phyloP scores from a whole-genome alignment of 2,113 vertebrate species.

The Eira barbara region DNA sequence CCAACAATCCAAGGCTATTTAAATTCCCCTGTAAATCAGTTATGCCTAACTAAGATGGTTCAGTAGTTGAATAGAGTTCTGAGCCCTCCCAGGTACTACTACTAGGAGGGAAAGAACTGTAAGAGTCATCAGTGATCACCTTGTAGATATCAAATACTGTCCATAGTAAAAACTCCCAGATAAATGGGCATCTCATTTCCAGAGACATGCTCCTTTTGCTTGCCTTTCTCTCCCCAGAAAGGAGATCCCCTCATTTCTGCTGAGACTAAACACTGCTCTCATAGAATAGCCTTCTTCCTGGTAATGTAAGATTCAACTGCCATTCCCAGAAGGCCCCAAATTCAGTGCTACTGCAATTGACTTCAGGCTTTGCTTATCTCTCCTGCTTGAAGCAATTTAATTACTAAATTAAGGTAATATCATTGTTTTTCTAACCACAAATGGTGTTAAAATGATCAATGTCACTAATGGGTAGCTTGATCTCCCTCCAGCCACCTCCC shows the following conservation, averaged over 20 bases:
- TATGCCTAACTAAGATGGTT: neutral
- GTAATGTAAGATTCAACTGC: neutral
- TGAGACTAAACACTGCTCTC: neutral
- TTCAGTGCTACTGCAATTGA: neutral
- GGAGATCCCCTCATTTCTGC: neutral
- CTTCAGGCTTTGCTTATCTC: constrained; percentile 16
- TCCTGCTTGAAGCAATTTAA: constrained; percentile 60
- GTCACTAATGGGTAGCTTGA: constrained; percentile 58
- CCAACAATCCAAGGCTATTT: neutral
- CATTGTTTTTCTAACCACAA: constrained; percentile 67
- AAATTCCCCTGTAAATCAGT: neutral
- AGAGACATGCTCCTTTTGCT: neutral
- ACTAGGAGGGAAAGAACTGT: neutral
- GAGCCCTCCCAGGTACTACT: neutral
- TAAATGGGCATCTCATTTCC: neutral
- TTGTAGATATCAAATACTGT: neutral
- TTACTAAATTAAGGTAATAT: constrained; percentile 65
- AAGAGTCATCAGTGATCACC: neutral
- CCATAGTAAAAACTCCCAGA: neutral
- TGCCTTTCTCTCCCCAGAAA: neutral
- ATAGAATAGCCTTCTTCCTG: neutral
- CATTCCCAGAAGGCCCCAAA: constrained; percentile 2
- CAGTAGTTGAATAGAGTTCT: neutral
- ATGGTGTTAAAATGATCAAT: constrained; percentile 57
- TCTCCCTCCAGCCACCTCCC: constrained; percentile 35